phyloP scores from a whole-genome alignment of 1,140 invertebrate genomes.

The Bombus ignitus region DNA sequence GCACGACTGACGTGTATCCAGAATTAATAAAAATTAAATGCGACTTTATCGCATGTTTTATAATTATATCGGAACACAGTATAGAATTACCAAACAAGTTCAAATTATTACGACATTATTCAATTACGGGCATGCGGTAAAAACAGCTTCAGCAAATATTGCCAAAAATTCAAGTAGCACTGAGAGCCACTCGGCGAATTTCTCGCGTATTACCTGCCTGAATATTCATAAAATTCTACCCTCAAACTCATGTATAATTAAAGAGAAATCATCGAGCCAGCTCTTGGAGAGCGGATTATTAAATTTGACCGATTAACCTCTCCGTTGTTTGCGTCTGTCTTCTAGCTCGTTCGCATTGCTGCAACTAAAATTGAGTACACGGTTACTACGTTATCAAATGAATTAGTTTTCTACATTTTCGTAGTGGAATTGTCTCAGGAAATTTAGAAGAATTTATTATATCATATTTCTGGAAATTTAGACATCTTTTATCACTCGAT shows the following conservation, averaged over 20 bases:
- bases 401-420: neutral
- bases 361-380: neutral
- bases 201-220: neutral
- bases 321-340: neutral
- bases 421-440: neutral
- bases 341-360: neutral
- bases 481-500: neutral
- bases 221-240: conserved; percentile 43
- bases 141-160: too few relatives aligned
- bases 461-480: neutral
- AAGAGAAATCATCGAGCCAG: conserved; percentile 5
- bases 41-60: neutral
- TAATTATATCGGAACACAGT: neutral
- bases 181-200: neutral
- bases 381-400: neutral
- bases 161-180: neutral
- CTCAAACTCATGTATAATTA: conserved; percentile 6
- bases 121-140: neutral
- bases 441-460: neutral
- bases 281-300: neutral
- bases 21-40: neutral
- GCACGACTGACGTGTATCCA: too few relatives aligned
- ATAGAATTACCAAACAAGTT: too few relatives aligned
- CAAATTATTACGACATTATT: neutral
- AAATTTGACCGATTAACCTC: conserved; percentile 31